Percentiles rank a stretch among this genome's conserved stretches.
These are phyloP conservation scores for Microcaecilia unicolor DNA, from an alignment of 2,797 vertebrate genomes.

Conservation along the genomic window DNA sequence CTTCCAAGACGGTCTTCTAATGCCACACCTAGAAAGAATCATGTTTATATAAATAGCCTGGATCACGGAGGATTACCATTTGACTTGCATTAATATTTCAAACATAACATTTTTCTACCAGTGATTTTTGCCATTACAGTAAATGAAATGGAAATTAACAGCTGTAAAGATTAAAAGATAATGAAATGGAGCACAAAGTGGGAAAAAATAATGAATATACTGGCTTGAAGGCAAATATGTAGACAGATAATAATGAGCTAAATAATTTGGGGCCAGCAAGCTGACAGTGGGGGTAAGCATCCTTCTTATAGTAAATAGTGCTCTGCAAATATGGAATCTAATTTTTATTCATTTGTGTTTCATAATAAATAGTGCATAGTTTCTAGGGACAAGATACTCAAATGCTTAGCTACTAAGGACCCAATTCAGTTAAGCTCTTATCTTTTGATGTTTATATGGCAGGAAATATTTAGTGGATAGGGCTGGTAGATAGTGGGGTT, in stretches of 20 bases:
- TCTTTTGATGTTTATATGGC: too few relatives aligned
- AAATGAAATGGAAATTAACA: constrained; percentile 58
- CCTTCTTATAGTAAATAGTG: constrained; percentile 5
- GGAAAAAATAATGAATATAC: constrained; percentile 48
- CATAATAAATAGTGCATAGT: constrained; percentile 16
- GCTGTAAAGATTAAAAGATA: constrained; percentile 47
- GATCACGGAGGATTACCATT: constrained; percentile 12
- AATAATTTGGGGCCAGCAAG: constrained; percentile 26
- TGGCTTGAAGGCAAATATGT: constrained; percentile 35
- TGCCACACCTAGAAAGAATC: constrained; percentile 6
- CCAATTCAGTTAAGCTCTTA: too few relatives aligned
- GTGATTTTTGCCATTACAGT: constrained; percentile 11
- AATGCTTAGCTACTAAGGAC: constrained; percentile 6
- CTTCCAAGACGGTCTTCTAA: not conserved
- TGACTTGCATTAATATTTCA: constrained; percentile 48
- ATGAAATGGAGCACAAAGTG: constrained; percentile 45
- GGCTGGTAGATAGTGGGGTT: too few relatives aligned
- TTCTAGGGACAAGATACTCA: constrained; percentile 22
- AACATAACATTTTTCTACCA: constrained; percentile 27
- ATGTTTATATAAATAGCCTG: not conserved
- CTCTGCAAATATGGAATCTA: constrained; percentile 23
- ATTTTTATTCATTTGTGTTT: too few relatives aligned
- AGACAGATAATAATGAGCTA: constrained; percentile 28
- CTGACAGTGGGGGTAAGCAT: not conserved
- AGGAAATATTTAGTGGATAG: too few relatives aligned